A percentile compares a stretch with the other conserved stretches of the same genome.
Conservation (phyloP, 2,888 invertebrate species). For the Protonemura montana region DNA sequence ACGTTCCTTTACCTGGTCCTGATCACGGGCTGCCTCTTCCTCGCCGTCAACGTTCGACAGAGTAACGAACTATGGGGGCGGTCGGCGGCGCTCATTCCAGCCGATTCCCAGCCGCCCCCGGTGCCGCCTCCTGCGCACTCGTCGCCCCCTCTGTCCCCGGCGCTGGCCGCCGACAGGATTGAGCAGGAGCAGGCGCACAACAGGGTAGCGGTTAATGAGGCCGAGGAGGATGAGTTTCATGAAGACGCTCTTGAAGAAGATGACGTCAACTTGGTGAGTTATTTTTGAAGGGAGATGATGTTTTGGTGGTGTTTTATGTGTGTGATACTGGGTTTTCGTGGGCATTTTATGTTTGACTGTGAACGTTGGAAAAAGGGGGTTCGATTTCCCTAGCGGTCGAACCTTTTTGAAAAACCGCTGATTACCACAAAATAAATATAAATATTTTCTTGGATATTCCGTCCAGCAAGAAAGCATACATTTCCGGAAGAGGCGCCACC, state of each 20-base stretch:
- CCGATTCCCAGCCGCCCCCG: conserved; percentile 61
- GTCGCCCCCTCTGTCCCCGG: conserved; percentile 54
- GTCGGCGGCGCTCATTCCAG: conserved; percentile 57
- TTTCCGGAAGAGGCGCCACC: no score
- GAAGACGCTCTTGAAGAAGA: conserved; percentile 31
- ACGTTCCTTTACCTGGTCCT: conserved; percentile 62
- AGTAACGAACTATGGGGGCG: conserved; percentile 57
- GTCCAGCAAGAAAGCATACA: no score
- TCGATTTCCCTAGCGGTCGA: no score
- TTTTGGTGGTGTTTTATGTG: no score
- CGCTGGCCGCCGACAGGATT: conserved; percentile 40
- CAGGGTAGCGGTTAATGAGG: conserved; percentile 32
- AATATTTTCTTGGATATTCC: no score
- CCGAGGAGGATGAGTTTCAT: conserved; percentile 34
- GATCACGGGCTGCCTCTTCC: conserved; percentile 63
- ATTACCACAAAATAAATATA: no score
- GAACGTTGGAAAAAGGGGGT: no score
- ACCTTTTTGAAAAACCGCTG: no score
- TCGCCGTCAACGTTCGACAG: conserved; percentile 63
- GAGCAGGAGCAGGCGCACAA: conserved; percentile 31
- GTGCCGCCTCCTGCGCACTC: conserved; percentile 59
- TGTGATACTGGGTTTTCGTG: no score
- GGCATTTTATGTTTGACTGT: no score
- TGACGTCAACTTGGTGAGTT: conserved; percentile 28
- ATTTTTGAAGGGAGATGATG: no score